Evolutionary conservation across 2,888 invertebrate genomes (phyloP), one percentile per base, ranked within the genome.

Genomic region (Silvanus unidentatus): DNA sequence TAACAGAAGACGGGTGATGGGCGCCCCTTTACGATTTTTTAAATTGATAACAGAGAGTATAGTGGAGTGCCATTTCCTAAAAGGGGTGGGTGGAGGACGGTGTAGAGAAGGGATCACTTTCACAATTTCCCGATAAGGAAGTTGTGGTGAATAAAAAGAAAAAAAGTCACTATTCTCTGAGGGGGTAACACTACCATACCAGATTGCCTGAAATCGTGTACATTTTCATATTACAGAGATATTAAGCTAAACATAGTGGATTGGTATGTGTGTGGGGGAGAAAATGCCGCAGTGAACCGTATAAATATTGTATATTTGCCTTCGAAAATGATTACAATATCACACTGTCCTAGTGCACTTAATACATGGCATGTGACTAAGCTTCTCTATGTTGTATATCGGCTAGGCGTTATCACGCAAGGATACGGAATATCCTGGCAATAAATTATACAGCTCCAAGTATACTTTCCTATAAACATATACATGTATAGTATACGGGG

Each of bases 371-470:
- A 58, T 59, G 63, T 60, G 62, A 61, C 58, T 60, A 60, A 60
- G 57, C 54, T 53, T 49, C 46, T 22, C 32, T 48, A 49, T n/a
- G n/a, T n/a, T n/a, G n/a, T n/a, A n/a, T 59, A 59, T 58, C 58
- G 56, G 56, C 50, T 53, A 57, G 59, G 58, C 62, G 64, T 58
- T 64, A 66, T 65, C 68, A 67, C 67, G 68, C 67, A 53, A 68
- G 64, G 63, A 66, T 65, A 64, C 60, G 61, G 63, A 64, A 66
- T 65, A 65, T 66, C 66, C 66, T 64, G 63, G 59, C 58, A 61
- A 68, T 68, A 68, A 66, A 68, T 68, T 66, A 66, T 62, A 58
- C 62, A 58, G 62, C 54, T 53, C 44, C 46, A 48, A 54, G 46
- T 49, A 42, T 37, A 53, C 48, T 53, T 45, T 16, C 14, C 40